Evolutionary conservation across 2,797 vertebrate species (phyloP).

Genomic region (Tokudaia muenninki): DNA sequence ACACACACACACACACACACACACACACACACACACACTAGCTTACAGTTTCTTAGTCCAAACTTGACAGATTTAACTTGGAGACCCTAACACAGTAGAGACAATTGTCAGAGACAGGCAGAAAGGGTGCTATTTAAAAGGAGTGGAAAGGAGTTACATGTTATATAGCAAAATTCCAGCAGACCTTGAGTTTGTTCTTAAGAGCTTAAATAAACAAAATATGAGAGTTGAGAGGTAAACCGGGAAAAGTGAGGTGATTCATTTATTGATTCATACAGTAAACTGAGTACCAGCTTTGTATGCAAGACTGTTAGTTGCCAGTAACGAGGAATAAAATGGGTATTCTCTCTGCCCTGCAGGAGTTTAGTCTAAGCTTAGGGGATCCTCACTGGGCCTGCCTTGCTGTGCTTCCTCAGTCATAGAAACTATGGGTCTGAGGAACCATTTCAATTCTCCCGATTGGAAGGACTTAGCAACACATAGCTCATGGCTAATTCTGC

Average conservation of each 20-base stretch:
- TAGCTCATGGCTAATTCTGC: neutral
- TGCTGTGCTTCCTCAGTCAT: neutral
- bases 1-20: too few relatives aligned
- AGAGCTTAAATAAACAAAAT: neutral
- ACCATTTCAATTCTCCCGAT: neutral
- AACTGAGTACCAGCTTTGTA: neutral
- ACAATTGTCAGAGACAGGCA: neutral
- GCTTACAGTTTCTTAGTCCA: neutral
- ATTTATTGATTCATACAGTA: neutral
- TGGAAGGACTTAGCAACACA: neutral
- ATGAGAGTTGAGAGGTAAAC: neutral
- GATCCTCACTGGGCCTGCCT: neutral
- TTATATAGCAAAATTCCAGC: neutral
- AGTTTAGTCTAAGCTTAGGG: neutral
- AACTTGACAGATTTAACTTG: neutral
- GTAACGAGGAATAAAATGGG: neutral
- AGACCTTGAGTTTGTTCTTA: constrained; percentile 26
- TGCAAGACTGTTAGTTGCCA: neutral
- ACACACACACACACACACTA: neutral
- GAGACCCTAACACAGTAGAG: neutral
- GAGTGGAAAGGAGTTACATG: neutral
- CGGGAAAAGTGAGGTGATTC: fast-evolving
- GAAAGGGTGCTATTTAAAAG: neutral
- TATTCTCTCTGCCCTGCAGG: neutral
- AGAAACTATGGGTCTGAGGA: neutral